These are phyloP conservation scores for Gnathonemus longibarbis DNA, from an alignment of 2,113 vertebrate genomes.

Conservation along the genomic window DNA sequence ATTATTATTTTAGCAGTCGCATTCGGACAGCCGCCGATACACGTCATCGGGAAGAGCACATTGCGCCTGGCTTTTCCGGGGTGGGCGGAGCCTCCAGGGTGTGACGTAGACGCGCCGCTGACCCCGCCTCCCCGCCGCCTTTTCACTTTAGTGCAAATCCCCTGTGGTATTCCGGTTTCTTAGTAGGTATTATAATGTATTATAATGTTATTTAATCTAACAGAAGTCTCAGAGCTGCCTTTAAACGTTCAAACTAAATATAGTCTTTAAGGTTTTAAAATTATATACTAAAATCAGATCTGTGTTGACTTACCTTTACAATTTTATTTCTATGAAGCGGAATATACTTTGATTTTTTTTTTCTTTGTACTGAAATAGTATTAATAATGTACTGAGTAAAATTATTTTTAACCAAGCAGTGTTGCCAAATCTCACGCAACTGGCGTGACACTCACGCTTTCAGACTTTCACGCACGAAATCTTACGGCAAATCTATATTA, in stretches of 20 bases:
- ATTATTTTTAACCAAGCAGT: background rate
- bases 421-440: background rate
- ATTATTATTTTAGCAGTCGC: background rate
- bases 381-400: background rate
- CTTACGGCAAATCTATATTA: background rate
- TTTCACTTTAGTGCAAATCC: background rate
- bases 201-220: background rate
- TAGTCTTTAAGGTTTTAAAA: background rate
- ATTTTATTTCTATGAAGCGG: background rate
- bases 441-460: background rate
- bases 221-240: background rate
- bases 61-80: conserved; percentile 11
- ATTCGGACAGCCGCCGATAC: conserved; percentile 2
- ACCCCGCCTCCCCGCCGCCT: background rate
- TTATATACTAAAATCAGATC: background rate
- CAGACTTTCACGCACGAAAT: background rate
- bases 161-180: background rate
- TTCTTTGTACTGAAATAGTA: too few relatives aligned
- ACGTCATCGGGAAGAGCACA: conserved; percentile 17
- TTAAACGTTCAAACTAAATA: background rate
- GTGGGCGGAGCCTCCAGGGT: background rate
- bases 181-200: background rate
- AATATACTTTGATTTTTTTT: background rate
- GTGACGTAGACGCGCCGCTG: background rate
- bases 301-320: background rate